phyloP scores from a whole-genome alignment of 1,140 invertebrate genomes.

The Eriocheir sinensis region DNA sequence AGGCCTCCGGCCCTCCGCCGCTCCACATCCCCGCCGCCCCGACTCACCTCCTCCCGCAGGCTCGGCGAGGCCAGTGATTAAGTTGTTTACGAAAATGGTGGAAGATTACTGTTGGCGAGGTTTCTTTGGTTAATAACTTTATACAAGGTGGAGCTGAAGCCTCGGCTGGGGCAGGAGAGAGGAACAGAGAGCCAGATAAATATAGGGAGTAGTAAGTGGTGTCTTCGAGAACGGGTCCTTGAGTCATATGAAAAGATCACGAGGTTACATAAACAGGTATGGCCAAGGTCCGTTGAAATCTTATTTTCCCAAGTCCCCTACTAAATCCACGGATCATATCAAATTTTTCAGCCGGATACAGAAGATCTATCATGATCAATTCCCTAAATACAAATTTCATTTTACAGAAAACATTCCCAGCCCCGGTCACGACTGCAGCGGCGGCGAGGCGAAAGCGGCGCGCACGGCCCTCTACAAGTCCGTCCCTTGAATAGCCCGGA shows the following conservation, averaged over 20 bases:
- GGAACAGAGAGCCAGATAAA: background rate
- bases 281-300: background rate
- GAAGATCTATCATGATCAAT: too few relatives aligned
- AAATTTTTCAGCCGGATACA: too few relatives aligned
- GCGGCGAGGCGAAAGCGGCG: too few relatives aligned
- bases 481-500: too few relatives aligned
- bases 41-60: background rate
- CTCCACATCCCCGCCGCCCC: background rate
- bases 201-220: background rate
- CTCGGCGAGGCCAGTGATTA: slow-evolving; percentile 44
- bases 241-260: background rate
- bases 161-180: background rate
- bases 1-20: background rate
- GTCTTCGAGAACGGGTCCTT: background rate
- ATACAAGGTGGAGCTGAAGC: slow-evolving; percentile 43
- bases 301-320: too few relatives aligned
- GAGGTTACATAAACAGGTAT: background rate
- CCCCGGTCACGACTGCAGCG: too few relatives aligned
- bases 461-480: too few relatives aligned
- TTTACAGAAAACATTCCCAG: too few relatives aligned
- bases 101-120: slow-evolving; percentile 38
- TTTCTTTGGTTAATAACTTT: slow-evolving; percentile 48
- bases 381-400: too few relatives aligned
- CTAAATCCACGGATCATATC: too few relatives aligned
- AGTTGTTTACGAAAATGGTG: slow-evolving; percentile 61